phyloP scores from a whole-genome alignment of 2,797 vertebrate genomes.

The Pseudocheirus occidentalis region DNA sequence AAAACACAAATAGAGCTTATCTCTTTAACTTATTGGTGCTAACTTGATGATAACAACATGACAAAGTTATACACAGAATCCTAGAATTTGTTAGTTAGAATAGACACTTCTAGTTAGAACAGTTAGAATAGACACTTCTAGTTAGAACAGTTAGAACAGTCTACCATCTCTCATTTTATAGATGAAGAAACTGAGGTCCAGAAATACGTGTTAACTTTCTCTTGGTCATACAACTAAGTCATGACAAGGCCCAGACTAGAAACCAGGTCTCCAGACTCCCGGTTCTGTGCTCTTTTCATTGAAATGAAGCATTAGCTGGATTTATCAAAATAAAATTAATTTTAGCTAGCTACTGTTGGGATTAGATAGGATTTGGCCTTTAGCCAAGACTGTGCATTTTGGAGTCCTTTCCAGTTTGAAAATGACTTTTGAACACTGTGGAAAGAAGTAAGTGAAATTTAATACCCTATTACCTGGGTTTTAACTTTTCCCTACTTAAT shows the following conservation, averaged over 20 bases:
- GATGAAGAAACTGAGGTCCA: constrained; percentile 25
- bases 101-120: too few species aligned
- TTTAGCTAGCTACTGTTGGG: neutral
- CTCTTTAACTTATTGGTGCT: neutral
- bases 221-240: neutral
- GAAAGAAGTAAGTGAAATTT: constrained; percentile 29
- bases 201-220: constrained; percentile 19
- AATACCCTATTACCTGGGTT: constrained; percentile 39
- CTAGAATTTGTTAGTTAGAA: neutral
- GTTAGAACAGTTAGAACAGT: neutral
- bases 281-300: neutral
- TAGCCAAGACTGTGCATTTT: neutral
- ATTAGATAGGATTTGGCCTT: neutral
- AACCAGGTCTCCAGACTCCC: neutral
- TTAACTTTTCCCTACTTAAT: constrained; percentile 54
- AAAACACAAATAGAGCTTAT: neutral
- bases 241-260: neutral
- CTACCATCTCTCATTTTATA: constrained; percentile 6
- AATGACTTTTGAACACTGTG: neutral
- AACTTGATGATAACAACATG: neutral
- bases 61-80: neutral
- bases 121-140: too few species aligned
- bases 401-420: neutral
- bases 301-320: neutral
- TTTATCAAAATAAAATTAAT: neutral